Evolutionary conservation across 2,888 invertebrate genomes (phyloP).

Genomic region (Lasioglossum vierecki): DNA sequence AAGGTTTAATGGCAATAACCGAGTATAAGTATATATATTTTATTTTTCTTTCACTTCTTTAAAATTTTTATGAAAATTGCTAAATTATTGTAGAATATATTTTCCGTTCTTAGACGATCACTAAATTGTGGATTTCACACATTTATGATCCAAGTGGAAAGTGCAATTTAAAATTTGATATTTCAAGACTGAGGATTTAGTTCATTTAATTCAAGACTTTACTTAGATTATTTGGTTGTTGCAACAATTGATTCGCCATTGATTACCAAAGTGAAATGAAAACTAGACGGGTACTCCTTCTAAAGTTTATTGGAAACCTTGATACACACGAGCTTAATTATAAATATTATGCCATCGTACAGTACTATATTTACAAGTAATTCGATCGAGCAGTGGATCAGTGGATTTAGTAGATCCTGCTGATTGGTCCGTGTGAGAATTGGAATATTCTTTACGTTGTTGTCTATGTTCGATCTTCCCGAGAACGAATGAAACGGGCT

Average conservation of each 20-base stretch:
- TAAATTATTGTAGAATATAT: not conserved
- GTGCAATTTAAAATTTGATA: too few relatives aligned
- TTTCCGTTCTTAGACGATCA: not conserved
- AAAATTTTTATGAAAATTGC: too few relatives aligned
- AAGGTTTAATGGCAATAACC: not conserved
- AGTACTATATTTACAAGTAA: constrained; percentile 80
- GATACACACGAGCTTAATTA: constrained; percentile 78
- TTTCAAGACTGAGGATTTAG: not conserved
- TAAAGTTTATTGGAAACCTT: constrained; percentile 80
- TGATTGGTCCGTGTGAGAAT: constrained; percentile 30
- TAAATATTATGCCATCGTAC: constrained; percentile 77
- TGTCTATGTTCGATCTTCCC: constrained; percentile 18
- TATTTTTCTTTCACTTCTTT: too few relatives aligned
- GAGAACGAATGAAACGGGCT: constrained; percentile 32
- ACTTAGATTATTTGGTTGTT: too few relatives aligned
- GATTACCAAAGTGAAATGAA: not conserved
- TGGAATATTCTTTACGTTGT: not conserved
- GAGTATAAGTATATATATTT: too few relatives aligned
- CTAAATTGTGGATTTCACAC: too few relatives aligned
- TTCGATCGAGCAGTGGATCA: constrained; percentile 68
- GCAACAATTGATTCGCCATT: not conserved
- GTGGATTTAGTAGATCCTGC: not conserved
- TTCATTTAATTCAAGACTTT: too few relatives aligned
- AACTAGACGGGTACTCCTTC: constrained; percentile 40
- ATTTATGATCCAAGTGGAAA: not conserved